A percentile compares a stretch with the other conserved stretches of the same genome.
Evolutionary conservation across 2,113 vertebrate genomes (phyloP).

Genomic region (Onychostoma macrolepis): DNA sequence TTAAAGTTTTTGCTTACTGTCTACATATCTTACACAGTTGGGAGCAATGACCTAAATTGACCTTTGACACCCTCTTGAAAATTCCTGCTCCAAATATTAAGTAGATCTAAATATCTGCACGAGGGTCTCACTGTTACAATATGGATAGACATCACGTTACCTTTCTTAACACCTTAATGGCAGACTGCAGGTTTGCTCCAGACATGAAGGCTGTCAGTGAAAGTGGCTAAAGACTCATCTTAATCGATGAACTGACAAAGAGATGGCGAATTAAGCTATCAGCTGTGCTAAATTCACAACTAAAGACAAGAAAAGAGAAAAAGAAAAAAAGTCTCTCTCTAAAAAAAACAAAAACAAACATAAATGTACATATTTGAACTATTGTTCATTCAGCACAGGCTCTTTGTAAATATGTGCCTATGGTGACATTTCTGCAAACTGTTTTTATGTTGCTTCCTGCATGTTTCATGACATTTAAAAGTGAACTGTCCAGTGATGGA

Average conservation of each 20-base stretch:
- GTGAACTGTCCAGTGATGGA: background rate
- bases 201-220: conserved; percentile 23
- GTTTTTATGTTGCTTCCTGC: background rate
- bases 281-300: conserved; percentile 33
- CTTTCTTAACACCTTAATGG: conserved; percentile 20
- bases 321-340: background rate
- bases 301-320: background rate
- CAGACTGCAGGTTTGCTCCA: background rate
- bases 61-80: background rate
- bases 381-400: background rate
- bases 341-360: background rate
- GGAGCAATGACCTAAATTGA: background rate
- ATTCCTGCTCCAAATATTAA: background rate
- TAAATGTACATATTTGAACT: background rate
- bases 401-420: too few relatives aligned
- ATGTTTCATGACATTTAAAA: background rate
- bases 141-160: background rate
- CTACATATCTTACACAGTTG: background rate
- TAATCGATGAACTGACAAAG: conserved; percentile 32
- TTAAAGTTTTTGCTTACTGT: background rate
- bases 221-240: background rate
- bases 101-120: background rate
- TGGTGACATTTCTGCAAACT: background rate
- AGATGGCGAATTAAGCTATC: conserved; percentile 13
- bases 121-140: background rate